Base-by-base conservation (phyloP, 2,797 vertebrate genomes). In the Fistularia commersonii region DNA sequence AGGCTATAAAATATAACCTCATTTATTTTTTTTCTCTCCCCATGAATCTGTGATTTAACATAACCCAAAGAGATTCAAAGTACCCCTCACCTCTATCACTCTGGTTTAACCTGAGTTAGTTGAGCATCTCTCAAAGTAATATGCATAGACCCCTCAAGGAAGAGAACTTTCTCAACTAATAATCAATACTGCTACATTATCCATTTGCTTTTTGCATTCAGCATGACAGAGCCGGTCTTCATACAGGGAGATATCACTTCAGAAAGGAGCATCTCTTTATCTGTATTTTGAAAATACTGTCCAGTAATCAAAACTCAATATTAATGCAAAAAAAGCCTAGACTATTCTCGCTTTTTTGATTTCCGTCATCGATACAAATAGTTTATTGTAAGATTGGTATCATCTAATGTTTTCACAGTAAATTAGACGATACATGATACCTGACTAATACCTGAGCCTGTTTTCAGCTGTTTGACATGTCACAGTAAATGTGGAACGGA, bases 331-430 rank as follows among this genome's bases (percentile, higher is more conserved):
- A 23, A 23, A 23, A 23, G 23, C 23, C 23, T 23, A 2, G 4
- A 4, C 23, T 23, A 23, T 23, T 23, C 4, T 23, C 23, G 2
- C 2, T 23, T 23, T 23, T 23, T 4, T 23, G 23, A 23, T 23
- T 23, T 23, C 23, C 23, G 4, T 23, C 23, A 23, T 23, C 23
- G 23, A 23, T 23, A 23, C 23, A 23, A 4, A 23, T 23, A 2
- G 23, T 23, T 23, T 23, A 4, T 23, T 23, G 2, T 2, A 7
- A 64, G 66, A 67, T 36, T 54, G 62, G 61, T 57, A 60, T 64
- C 64, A 48, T 31, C 49, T 47, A 68, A 80, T 45, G 39, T 76
- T 81, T 87, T 91, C 84, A 91, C 89, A 91, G 88, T 89, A 89
- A 78, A 85, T 74, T 48, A 76, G 59, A 78, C 64, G 79, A 81